These are phyloP conservation scores for Ibidorhyncha struthersii DNA, from an alignment of 2,113 vertebrate genomes.

Conservation along the genomic window DNA sequence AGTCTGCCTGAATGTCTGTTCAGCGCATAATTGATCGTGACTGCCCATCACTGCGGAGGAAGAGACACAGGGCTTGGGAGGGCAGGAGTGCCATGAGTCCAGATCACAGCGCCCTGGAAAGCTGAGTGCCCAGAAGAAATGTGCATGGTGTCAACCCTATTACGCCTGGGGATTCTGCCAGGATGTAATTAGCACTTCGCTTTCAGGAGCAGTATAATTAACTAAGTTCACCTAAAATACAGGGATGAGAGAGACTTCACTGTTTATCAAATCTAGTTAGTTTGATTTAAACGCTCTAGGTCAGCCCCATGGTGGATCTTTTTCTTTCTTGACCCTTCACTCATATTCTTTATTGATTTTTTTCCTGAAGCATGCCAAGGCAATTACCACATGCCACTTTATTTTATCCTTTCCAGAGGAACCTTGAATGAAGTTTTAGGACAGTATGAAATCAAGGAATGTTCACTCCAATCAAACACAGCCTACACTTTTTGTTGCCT, in stretches of 20 bases:
- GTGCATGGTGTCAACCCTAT: neutral
- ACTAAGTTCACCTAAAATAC: neutral
- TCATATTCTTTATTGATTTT: conserved; percentile 74
- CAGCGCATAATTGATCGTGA: neutral
- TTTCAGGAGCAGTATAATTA: neutral
- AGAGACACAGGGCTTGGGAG: neutral
- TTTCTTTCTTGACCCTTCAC: conserved; percentile 51
- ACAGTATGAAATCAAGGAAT: conserved; percentile 59
- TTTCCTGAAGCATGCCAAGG: conserved; percentile 50
- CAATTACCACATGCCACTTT: conserved; percentile 58
- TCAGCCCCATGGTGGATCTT: conserved; percentile 4
- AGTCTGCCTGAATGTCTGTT: neutral
- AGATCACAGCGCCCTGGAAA: neutral
- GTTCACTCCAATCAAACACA: conserved; percentile 60
- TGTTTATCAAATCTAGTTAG: conserved; percentile 34
- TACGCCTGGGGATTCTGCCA: neutral
- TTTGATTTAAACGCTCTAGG: conserved; percentile 48
- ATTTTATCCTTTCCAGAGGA: conserved; percentile 36
- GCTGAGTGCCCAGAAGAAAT: neutral
- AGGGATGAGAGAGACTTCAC: neutral
- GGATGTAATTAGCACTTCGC: neutral
- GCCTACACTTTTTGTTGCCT: conserved; percentile 21
- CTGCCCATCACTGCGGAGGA: neutral
- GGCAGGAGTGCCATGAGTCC: neutral
- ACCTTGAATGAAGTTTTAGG: conserved; percentile 48